Evolutionary conservation across 2,888 invertebrate genomes (phyloP).

Genomic region (Leptura quadrifasciata): DNA sequence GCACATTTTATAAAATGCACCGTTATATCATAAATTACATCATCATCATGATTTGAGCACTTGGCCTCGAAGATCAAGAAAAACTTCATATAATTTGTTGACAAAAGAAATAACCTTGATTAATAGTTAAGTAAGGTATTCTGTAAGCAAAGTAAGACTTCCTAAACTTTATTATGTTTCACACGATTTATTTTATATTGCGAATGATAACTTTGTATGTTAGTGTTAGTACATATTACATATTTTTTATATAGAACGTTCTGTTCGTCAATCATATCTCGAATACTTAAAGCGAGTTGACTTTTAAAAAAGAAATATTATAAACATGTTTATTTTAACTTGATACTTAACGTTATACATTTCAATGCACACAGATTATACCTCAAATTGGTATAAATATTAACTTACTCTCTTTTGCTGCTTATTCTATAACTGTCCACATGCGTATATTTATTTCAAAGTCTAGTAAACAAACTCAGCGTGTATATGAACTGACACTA

Average conservation of each 20-base stretch:
- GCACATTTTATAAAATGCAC: conserved; percentile 31
- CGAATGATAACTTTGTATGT: background rate
- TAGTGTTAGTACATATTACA: background rate
- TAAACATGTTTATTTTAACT: no score
- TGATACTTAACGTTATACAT: no score
- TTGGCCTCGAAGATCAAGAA: conserved; percentile 21
- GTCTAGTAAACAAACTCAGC: no score
- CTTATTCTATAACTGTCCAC: no score
- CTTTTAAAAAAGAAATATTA: no score
- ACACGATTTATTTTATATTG: background rate
- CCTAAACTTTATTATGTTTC: background rate
- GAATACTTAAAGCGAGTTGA: no score
- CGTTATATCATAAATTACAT: conserved; percentile 28
- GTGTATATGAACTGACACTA: no score
- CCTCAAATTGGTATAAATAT: no score
- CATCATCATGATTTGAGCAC: conserved; percentile 16
- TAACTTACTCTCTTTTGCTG: no score
- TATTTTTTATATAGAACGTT: background rate
- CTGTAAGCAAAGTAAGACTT: background rate
- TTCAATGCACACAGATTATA: no score
- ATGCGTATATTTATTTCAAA: no score
- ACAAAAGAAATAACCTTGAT: conserved; percentile 3
- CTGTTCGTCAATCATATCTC: no score
- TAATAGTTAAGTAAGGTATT: background rate
- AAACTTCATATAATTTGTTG: conserved; percentile 20